Percentiles rank a stretch among this genome's conserved stretches.
Conservation (phyloP, 2,888 invertebrate genomes). For the Drosophila neotestacea region DNA sequence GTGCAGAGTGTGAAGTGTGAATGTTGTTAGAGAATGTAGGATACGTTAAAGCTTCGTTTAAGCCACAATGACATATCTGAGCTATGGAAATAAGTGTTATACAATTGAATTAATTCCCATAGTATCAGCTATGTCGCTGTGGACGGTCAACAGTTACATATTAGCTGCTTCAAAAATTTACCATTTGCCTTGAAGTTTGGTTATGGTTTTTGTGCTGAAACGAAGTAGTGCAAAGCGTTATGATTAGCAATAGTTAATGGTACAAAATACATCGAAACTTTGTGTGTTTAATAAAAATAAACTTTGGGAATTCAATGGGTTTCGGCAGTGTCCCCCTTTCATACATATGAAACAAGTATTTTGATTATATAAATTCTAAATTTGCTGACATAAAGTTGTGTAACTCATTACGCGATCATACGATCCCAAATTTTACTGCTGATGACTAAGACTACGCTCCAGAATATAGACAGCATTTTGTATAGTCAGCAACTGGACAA, state of each 20-base stretch:
- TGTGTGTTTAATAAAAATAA: conserved; percentile 19
- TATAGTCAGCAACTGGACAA: conserved; percentile 19
- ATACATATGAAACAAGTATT: neutral
- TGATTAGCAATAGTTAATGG: conserved; percentile 75
- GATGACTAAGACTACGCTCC: conserved; percentile 31
- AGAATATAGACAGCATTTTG: conserved; percentile 10
- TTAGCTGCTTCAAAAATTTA: conserved; percentile 86
- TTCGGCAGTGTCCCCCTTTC: neutral
- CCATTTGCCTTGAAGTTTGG: conserved; percentile 94
- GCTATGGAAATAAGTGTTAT: conserved; percentile 1
- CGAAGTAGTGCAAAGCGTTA: conserved; percentile 80
- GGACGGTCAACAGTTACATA: conserved; percentile 41
- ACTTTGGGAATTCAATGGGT: neutral
- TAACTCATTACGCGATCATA: conserved; percentile 15
- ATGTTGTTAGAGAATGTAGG: conserved; percentile 46
- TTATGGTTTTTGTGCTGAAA: conserved; percentile 95
- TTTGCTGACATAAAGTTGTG: conserved; percentile 3
- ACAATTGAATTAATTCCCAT: conserved; percentile 21
- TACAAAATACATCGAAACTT: conserved; percentile 48
- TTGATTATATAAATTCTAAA: conserved; percentile 17
- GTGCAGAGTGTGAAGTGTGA: conserved; percentile 65
- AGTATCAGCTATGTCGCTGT: conserved; percentile 30
- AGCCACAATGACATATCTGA: conserved; percentile 30
- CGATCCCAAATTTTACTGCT: conserved; percentile 17
- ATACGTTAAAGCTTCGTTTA: conserved; percentile 30